Conservation (phyloP, 2,797 vertebrate genomes). For the Melanotaenia parkinsoni region DNA sequence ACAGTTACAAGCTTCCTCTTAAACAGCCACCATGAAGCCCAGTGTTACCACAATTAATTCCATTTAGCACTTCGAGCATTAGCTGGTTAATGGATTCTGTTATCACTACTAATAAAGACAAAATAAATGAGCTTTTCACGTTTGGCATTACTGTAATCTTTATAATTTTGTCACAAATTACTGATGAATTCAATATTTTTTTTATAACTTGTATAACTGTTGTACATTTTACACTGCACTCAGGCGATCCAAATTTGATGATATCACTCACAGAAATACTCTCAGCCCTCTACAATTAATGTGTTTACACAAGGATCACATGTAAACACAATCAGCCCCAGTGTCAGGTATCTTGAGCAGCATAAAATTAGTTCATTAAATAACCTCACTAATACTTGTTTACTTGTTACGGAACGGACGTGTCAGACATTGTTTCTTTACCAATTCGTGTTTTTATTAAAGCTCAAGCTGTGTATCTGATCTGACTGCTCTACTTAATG, state of each 20-base stretch:
- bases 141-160: neutral
- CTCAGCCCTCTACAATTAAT: neutral
- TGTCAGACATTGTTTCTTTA: neutral
- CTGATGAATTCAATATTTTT: neutral
- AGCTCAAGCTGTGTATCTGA: neutral
- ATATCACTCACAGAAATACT: neutral
- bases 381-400: neutral
- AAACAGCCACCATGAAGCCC: no score
- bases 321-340: slow-evolving; percentile 1
- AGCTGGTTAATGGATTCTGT: neutral
- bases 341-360: neutral
- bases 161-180: neutral
- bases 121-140: neutral
- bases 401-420: neutral
- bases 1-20: neutral
- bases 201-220: neutral
- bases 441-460: neutral
- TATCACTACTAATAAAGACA: neutral
- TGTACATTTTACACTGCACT: no score
- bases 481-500: neutral
- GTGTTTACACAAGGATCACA: slow-evolving; percentile 1
- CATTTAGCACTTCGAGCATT: neutral
- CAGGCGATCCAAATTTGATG: neutral
- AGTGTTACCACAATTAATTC: neutral
- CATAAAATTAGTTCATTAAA: slow-evolving; percentile 8